Evolutionary conservation across 92 coral and sea anemone species (phyloP).

Genomic region (Umimayanthus kanabou): DNA sequence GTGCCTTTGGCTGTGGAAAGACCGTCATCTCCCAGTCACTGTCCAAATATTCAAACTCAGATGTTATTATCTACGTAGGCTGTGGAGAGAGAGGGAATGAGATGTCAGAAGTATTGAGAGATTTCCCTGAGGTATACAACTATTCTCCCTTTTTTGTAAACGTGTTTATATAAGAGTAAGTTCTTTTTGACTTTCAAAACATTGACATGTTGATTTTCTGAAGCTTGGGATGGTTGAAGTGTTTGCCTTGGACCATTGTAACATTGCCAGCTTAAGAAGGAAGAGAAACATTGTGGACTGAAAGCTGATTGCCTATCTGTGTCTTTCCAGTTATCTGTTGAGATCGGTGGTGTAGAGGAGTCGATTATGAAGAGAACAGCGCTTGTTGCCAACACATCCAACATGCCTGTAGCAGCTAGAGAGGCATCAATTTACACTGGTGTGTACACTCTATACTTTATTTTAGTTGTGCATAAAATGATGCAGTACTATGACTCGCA

Average conservation of each 20-base stretch:
- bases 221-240: not conserved
- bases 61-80: slow-evolving; percentile 96
- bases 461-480: too few relatives aligned
- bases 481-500: too few relatives aligned
- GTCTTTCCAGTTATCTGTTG: slow-evolving; percentile 78
- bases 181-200: not conserved
- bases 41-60: slow-evolving; percentile 97
- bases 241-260: not conserved
- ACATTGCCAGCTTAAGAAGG: not conserved
- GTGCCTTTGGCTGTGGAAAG: slow-evolving; percentile 99
- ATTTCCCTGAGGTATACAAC: slow-evolving; percentile 92
- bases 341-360: slow-evolving; percentile 87
- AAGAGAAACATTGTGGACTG: too few relatives aligned
- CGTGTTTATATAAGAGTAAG: not conserved
- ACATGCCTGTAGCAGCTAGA: slow-evolving; percentile 99
- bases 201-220: not conserved
- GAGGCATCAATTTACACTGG: slow-evolving; percentile 99
- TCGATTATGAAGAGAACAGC: slow-evolving; percentile 99
- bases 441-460: slow-evolving; percentile 10
- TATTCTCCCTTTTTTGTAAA: not conserved
- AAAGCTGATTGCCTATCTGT: too few relatives aligned
- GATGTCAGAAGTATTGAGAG: slow-evolving; percentile 99
- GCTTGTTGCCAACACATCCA: slow-evolving; percentile 96
- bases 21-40: slow-evolving; percentile 99
- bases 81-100: slow-evolving; percentile 99